phyloP scores from a whole-genome alignment of 2,888 invertebrate species.

The Epinotia demarniana region DNA sequence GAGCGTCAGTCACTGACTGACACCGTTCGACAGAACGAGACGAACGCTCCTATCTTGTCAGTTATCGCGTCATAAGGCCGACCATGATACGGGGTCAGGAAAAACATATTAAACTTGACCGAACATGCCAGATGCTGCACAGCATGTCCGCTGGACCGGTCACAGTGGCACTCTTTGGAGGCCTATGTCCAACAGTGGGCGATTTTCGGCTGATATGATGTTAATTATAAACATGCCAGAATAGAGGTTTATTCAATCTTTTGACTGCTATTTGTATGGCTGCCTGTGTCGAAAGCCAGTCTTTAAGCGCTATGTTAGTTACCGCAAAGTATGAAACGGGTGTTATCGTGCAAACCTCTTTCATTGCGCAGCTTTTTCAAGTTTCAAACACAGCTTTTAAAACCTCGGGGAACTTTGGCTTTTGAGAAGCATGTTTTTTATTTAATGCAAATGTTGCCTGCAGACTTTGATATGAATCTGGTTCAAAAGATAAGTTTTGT shows the following conservation, averaged over 20 bases:
- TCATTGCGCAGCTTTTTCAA: conserved; percentile 34
- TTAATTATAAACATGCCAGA: neutral
- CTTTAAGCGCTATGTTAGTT: conserved; percentile 35
- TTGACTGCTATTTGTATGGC: conserved; percentile 9
- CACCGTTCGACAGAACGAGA: no score
- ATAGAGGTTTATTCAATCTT: neutral
- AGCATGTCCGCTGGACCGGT: no score
- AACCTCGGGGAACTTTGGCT: conserved; percentile 26
- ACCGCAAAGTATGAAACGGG: conserved; percentile 35
- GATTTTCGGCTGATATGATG: no score
- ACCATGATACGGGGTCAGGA: no score
- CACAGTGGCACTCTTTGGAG: no score
- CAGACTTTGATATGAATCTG: conserved; percentile 11
- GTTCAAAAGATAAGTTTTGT: conserved; percentile 5
- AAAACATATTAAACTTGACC: no score
- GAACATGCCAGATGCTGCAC: no score
- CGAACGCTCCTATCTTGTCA: no score
- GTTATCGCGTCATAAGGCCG: no score
- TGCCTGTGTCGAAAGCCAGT: neutral
- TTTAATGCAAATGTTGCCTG: conserved; percentile 14
- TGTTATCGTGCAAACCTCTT: conserved; percentile 34
- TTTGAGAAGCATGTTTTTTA: conserved; percentile 27
- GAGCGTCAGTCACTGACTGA: no score
- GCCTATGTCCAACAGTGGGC: no score
- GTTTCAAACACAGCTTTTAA: conserved; percentile 35